phyloP scores from a whole-genome alignment of 2,797 vertebrate species.

The Morus bassanus region DNA sequence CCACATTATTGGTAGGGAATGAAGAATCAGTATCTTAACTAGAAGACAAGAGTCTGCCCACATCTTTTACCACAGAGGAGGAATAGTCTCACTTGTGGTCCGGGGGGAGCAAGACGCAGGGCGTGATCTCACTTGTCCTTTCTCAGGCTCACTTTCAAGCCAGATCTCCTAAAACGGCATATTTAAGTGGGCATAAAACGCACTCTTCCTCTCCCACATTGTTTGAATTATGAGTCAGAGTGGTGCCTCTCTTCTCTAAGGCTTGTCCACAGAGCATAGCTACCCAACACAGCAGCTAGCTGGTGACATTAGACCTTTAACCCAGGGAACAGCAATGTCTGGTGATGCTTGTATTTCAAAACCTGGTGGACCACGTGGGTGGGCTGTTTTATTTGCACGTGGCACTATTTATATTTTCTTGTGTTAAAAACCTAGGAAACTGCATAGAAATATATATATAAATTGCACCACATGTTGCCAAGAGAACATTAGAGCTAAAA shows the following conservation, averaged over 20 bases:
- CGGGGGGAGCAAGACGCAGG: accelerated
- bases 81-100: background rate
- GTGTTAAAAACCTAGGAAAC: constrained; percentile 54
- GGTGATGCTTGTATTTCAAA: background rate
- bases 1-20: background rate
- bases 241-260: background rate
- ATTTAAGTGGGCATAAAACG: background rate
- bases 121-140: background rate
- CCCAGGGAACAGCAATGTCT: background rate
- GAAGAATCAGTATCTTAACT: background rate
- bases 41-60: background rate
- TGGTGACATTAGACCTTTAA: background rate
- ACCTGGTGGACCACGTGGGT: background rate
- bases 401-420: constrained; percentile 40
- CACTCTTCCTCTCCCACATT: background rate
- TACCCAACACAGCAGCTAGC: background rate
- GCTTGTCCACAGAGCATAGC: background rate
- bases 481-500: constrained; percentile 6
- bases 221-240: background rate
- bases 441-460: background rate
- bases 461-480: background rate
- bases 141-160: background rate
- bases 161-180: background rate
- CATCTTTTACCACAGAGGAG: background rate
- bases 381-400: constrained; percentile 27